phyloP scores from a whole-genome alignment of 2,888 invertebrate species.

The Aporophyla lueneburgensis region DNA sequence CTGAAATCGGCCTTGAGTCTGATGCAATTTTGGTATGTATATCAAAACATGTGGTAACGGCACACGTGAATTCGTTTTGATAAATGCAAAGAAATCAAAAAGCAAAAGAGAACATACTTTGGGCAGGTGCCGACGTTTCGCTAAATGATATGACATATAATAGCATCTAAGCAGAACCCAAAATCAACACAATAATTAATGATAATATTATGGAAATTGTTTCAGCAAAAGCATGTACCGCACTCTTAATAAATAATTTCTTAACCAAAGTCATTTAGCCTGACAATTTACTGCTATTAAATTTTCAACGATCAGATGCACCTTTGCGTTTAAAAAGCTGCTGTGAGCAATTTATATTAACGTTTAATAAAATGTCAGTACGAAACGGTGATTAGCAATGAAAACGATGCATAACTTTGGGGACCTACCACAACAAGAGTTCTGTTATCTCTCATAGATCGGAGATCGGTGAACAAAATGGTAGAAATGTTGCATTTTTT shows the following conservation, averaged over 20 bases:
- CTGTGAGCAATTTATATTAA: slow-evolving; percentile 45
- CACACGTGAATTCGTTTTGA: slow-evolving; percentile 7
- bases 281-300: slow-evolving; percentile 56
- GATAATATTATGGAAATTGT: slow-evolving; percentile 22
- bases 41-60: background rate
- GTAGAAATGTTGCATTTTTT: slow-evolving; percentile 34
- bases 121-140: slow-evolving; percentile 19
- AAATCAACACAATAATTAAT: slow-evolving; percentile 8
- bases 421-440: slow-evolving; percentile 74
- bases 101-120: background rate
- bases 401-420: slow-evolving; percentile 68
- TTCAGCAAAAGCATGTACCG: slow-evolving; percentile 19
- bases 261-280: slow-evolving; percentile 32
- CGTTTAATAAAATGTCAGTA: slow-evolving; percentile 37
- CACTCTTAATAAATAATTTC: slow-evolving; percentile 16
- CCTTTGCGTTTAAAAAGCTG: slow-evolving; percentile 43
- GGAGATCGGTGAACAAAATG: slow-evolving; percentile 61
- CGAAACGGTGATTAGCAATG: slow-evolving; percentile 61
- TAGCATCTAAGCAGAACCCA: background rate
- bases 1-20: background rate
- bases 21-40: background rate
- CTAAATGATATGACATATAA: background rate
- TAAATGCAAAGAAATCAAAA: slow-evolving; percentile 8
- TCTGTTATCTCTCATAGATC: slow-evolving; percentile 70
- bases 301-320: slow-evolving; percentile 52